phyloP scores from a whole-genome alignment of 2,113 vertebrate species.

The Herpetotheres cachinnans region DNA sequence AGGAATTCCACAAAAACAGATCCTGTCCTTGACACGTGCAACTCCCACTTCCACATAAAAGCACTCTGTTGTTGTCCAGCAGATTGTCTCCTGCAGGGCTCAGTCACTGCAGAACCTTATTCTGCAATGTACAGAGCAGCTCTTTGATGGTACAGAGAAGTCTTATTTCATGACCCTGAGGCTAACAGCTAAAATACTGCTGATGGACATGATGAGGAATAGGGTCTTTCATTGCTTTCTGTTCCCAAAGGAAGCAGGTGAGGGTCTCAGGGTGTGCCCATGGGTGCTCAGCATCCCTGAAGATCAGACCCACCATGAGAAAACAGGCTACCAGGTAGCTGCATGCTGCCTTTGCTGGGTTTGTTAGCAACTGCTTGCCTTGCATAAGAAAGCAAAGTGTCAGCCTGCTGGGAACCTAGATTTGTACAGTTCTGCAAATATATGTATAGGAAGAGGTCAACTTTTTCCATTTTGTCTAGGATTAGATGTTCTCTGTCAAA shows the following conservation, averaged over 20 bases:
- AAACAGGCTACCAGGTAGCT: background rate
- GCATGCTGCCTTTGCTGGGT: background rate
- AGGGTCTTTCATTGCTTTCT: background rate
- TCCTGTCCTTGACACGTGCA: background rate
- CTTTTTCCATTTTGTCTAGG: constrained; percentile 8
- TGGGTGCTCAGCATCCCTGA: background rate
- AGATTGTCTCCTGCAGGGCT: background rate
- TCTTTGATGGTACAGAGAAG: background rate
- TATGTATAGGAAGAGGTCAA: background rate
- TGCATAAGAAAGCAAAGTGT: background rate
- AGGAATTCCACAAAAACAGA: background rate
- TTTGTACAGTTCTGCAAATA: constrained; percentile 24
- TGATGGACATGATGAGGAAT: background rate
- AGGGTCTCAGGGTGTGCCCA: background rate
- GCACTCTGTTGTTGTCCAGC: background rate
- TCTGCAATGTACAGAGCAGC: background rate
- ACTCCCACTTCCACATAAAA: background rate
- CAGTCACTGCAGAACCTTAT: background rate
- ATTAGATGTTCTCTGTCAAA: constrained; percentile 18
- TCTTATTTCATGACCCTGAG: background rate
- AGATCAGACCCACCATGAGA: background rate
- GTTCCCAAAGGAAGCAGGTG: background rate
- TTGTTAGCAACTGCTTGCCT: background rate
- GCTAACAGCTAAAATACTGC: background rate
- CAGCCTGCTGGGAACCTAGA: background rate